Evolutionary conservation across 2,797 vertebrate genomes (phyloP).

Genomic region (Harpagifer antarcticus): DNA sequence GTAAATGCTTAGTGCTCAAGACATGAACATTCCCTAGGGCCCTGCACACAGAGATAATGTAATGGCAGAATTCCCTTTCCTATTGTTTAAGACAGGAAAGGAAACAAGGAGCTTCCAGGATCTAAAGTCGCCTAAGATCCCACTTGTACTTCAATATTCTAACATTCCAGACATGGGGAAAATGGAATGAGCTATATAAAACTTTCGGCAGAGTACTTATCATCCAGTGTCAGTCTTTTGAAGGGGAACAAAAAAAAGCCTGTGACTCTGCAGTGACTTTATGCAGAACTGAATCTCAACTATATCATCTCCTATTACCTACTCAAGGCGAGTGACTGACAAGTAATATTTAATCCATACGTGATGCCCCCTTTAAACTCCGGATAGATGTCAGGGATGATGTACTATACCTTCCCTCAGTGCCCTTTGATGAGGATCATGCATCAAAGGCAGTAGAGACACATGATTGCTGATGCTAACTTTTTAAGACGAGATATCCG

Average conservation of each 20-base stretch:
- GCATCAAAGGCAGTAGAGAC: slow-evolving; percentile 61
- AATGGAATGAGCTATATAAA: slow-evolving; percentile 46
- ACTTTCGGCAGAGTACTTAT: slow-evolving; percentile 37
- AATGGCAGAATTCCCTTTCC: slow-evolving; percentile 65
- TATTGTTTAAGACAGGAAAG: slow-evolving; percentile 58
- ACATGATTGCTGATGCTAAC: slow-evolving; percentile 56
- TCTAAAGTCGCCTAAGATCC: slow-evolving; percentile 55
- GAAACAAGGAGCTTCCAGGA: slow-evolving; percentile 65
- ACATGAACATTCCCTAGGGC: slow-evolving; percentile 68
- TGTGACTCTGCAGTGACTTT: slow-evolving; percentile 64
- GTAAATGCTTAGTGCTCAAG: slow-evolving; percentile 68
- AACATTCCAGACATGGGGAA: slow-evolving; percentile 48
- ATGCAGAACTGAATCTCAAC: slow-evolving; percentile 51
- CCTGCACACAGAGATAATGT: slow-evolving; percentile 44
- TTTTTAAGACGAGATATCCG: slow-evolving; percentile 42
- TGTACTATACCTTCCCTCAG: slow-evolving; percentile 29
- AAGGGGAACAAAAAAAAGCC: slow-evolving; percentile 53
- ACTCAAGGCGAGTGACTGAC: slow-evolving; percentile 62
- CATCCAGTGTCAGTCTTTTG: slow-evolving; percentile 60
- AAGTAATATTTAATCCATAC: slow-evolving; percentile 59
- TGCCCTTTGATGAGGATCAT: slow-evolving; percentile 69
- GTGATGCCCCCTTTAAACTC: slow-evolving; percentile 54
- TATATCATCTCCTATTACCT: slow-evolving; percentile 70
- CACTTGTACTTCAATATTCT: slow-evolving; percentile 22
- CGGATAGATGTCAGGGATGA: slow-evolving; percentile 41